Evolutionary conservation across 2,797 vertebrate genomes (phyloP).

Genomic region (Adelosebastes latens): DNA sequence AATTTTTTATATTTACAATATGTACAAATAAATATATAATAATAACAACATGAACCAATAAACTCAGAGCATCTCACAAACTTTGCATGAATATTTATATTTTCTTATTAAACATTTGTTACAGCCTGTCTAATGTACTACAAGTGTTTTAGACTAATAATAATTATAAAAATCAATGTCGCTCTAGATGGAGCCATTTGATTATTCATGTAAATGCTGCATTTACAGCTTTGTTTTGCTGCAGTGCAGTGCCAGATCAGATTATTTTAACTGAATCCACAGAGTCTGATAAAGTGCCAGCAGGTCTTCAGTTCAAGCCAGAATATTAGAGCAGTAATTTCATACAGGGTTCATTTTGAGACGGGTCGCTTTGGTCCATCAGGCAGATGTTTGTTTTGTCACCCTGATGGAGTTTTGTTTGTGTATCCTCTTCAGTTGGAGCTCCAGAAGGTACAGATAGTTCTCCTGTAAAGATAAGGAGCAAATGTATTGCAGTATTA

Average conservation of each 20-base stretch:
- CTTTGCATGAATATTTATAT: slow-evolving; percentile 65
- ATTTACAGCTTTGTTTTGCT: slow-evolving; percentile 60
- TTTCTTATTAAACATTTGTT: slow-evolving; percentile 52
- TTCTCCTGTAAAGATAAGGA: slow-evolving; percentile 70
- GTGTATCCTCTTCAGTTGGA: slow-evolving; percentile 20
- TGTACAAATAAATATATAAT: slow-evolving; percentile 78
- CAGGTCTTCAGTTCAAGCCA: background rate
- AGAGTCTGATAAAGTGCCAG: background rate
- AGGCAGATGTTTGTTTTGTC: slow-evolving; percentile 17
- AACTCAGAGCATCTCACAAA: slow-evolving; percentile 62
- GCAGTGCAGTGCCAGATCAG: slow-evolving; percentile 4
- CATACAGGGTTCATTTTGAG: background rate
- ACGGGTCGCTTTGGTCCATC: slow-evolving; percentile 16
- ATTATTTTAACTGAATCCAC: slow-evolving; percentile 3
- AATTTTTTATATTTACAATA: slow-evolving; percentile 53
- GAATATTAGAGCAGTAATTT: background rate
- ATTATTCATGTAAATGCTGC: background rate
- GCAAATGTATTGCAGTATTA: slow-evolving; percentile 20
- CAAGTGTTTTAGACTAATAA: background rate
- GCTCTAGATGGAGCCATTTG: background rate
- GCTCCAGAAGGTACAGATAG: slow-evolving; percentile 73
- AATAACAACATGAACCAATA: slow-evolving; percentile 54
- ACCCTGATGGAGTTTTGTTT: background rate
- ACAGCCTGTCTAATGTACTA: slow-evolving; percentile 20
- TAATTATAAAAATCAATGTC: background rate